Evolutionary conservation across 37 sponge, comb jelly and placozoan species (phyloP), one percentile per base, ranked within the genome.

Genomic region (Corticium candelabrum): DNA sequence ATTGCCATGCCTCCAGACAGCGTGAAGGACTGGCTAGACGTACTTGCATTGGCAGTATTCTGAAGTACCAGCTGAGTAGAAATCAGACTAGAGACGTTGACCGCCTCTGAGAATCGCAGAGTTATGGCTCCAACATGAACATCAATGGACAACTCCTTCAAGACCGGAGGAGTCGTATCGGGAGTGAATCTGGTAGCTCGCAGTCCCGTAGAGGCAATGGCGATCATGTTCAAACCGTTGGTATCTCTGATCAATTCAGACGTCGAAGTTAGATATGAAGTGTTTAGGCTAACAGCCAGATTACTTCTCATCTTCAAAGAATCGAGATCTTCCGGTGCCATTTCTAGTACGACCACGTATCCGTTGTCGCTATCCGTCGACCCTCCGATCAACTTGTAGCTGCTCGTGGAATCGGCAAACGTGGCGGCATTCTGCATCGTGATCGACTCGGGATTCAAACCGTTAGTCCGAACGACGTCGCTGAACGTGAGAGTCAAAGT

Each of bases 101-200:
- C 78, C 34, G 93, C 89, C 57, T 92, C 93, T 56, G 85, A 84
- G 84, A 92, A 92, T 5, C 40, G 62, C 15, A 92, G 80, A 1
- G 35, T 71, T 7, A 70, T 4, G 73, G 7, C 7, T 4, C 73
- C 73, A 32, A 29, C 29, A 32, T 70, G 73, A 7, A 70, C 5
- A 34, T 70, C 31, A 34, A 15, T 32, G 31, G 31, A 29, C 29
- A 70, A 35, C 5, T 15, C 31, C 73, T 29, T 32, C 73, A 70
- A 32, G 5, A 7, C 36, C 21, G 73, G 73, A 70, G 7, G 31
- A 5, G 73, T 70, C 31, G 73, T 70, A 70, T 70, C 73, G 62
- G 62, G 21, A 21, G 21, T 21, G 62, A 50, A 50, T 21, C 21
- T 21, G 11, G 62, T 50, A 11, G 21, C 62, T 50, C 21, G 62